A percentile compares a stretch with the other conserved stretches of the same genome.
phyloP scores from a whole-genome alignment of 2,113 vertebrate genomes.

The Ellobius talpinus region DNA sequence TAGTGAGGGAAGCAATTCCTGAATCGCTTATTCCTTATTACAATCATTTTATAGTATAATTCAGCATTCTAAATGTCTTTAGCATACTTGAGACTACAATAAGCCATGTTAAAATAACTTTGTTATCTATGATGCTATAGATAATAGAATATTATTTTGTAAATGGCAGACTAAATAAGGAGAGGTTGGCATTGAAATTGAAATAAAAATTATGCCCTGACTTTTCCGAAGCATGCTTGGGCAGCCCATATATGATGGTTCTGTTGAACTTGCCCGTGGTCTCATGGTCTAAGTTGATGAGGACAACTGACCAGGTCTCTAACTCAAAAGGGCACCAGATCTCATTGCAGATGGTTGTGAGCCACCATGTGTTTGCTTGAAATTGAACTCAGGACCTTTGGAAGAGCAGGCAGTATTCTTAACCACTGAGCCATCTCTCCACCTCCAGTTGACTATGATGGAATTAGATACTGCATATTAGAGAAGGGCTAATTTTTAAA shows the following conservation, averaged over 20 bases:
- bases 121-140: background rate
- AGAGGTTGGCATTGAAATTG: background rate
- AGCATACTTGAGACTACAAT: background rate
- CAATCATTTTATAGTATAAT: background rate
- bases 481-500: constrained; percentile 4
- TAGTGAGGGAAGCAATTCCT: constrained; percentile 6
- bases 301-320: too few species aligned
- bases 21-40: background rate
- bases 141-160: constrained; percentile 3
- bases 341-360: too few species aligned
- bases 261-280: too few species aligned
- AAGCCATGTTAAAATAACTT: background rate
- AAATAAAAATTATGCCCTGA: too few species aligned
- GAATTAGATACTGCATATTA: background rate
- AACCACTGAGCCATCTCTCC: too few species aligned
- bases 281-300: too few species aligned
- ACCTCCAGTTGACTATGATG: background rate
- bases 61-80: constrained; percentile 22
- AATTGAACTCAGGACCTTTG: too few species aligned
- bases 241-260: too few species aligned
- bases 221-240: too few species aligned
- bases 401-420: too few species aligned
- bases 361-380: too few species aligned
- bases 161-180: background rate
- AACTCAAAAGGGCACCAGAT: too few species aligned